Base-by-base conservation (phyloP, 2,888 invertebrate genomes). In the Xanthia icteritia region DNA sequence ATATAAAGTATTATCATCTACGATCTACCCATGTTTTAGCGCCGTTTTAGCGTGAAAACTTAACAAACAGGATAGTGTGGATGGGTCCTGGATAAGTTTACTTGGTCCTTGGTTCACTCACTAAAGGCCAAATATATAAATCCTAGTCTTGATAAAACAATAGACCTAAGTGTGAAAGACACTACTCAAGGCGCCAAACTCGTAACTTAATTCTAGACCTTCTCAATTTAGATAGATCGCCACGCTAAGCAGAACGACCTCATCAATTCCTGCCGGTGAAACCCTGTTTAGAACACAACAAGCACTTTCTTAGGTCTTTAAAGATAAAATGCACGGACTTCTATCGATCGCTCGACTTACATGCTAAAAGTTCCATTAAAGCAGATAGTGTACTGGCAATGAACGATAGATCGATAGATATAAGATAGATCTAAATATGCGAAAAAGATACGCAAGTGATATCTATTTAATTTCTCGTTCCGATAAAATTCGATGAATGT, bases 381-480 rank as follows among this genome's bases (percentile, higher is more conserved):
- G 9, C 51, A 78, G 78, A 78, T 78, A 58, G 27, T 36, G 17
- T 5, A 51, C 27, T 5, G 5, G 72, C 58, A 72, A 72, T 78
- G 65, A 6, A 79, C 51, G 64, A n/a, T n/a, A n/a, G n/a, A n/a
- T n/a, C n/a, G n/a, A n/a, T n/a, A n/a, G n/a, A n/a, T n/a, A n/a
- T n/a, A n/a, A n/a, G n/a, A n/a, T n/a, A n/a, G n/a, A n/a, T n/a
- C n/a, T n/a, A n/a, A n/a, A 63, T 23, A 77, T 31, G 56, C n/a
- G 42, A 69, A 69, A 48, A 15, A 45, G 79, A 67, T 67, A 74
- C 45, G 27, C 64, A 1, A 66, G 58, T 54, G 65, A 54, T 81
- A 80, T 81, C 81, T 77, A 27, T 58, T 75, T 80, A 69, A 66
- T 80, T 81, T 75, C 65, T 80, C 80, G 75, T 70, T 81, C 69